Conservation (phyloP, 2,888 invertebrate species). For the Lasioglossum figueresi region DNA sequence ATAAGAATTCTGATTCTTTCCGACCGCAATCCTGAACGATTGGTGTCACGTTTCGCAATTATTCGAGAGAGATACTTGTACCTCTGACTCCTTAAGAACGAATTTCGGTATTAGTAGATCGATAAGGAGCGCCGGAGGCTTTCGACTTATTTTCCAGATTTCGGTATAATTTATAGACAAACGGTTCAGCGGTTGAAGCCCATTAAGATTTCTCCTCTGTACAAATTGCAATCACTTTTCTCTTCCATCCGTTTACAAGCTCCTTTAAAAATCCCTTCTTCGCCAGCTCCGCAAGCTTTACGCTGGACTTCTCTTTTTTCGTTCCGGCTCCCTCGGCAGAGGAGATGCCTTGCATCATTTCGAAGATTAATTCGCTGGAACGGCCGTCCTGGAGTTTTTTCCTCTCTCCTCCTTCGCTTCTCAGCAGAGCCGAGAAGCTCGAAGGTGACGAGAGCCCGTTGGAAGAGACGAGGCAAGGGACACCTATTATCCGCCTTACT, state of each 20-base stretch:
- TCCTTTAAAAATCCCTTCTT: conserved; percentile 40
- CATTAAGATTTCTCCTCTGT: conserved; percentile 48
- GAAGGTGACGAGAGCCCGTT: conserved; percentile 37
- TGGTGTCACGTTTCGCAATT: not conserved
- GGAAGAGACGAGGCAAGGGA: conserved; percentile 37
- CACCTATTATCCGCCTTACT: conserved; percentile 68
- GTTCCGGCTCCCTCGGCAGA: conserved; percentile 25
- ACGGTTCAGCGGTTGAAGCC: conserved; percentile 61
- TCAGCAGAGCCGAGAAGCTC: conserved; percentile 31
- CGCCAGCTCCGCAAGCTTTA: conserved; percentile 29
- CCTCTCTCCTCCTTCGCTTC: conserved; percentile 21
- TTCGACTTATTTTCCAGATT: conserved; percentile 3
- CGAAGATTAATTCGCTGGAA: conserved; percentile 77
- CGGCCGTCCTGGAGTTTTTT: conserved; percentile 42
- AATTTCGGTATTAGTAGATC: not conserved
- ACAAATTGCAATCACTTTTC: conserved; percentile 24
- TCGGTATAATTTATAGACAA: conserved; percentile 23
- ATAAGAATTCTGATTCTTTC: not conserved
- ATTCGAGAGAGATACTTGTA: not conserved
- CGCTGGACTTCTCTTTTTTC: conserved; percentile 42
- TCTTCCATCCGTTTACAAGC: conserved; percentile 22
- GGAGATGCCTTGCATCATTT: conserved; percentile 72
- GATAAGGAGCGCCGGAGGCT: not conserved
- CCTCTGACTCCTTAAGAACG: not conserved
- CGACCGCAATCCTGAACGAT: not conserved